Evolutionary conservation across 2,113 vertebrate species (phyloP).

Genomic region (Petroica traversi): DNA sequence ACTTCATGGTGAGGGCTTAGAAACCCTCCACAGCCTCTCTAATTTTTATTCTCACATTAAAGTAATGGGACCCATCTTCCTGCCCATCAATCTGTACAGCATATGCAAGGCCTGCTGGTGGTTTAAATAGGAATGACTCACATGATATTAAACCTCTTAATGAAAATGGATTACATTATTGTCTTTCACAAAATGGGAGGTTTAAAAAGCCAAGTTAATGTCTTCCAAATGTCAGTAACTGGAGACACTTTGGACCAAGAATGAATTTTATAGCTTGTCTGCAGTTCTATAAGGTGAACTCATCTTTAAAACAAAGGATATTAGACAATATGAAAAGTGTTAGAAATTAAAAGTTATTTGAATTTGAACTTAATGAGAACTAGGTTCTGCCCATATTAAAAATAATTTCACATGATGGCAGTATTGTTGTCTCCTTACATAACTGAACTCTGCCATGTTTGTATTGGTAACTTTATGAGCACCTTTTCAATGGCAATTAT

Average conservation of each 20-base stretch:
- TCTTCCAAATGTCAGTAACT: conserved; percentile 30
- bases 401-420: neutral
- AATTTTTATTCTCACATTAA: conserved; percentile 28
- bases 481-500: neutral
- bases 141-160: conserved; percentile 32
- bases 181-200: conserved; percentile 21
- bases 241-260: neutral
- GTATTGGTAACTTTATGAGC: neutral
- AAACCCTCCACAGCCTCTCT: neutral
- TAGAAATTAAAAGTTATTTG: neutral
- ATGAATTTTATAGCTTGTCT: neutral
- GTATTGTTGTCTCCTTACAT: neutral
- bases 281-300: neutral
- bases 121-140: conserved; percentile 53
- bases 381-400: neutral
- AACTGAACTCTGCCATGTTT: neutral
- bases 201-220: conserved; percentile 44
- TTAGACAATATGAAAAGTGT: neutral
- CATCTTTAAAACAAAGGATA: neutral
- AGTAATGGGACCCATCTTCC: conserved; percentile 30
- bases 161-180: conserved; percentile 49
- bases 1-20: neutral
- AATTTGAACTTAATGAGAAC: neutral
- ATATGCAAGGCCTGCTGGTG: conserved; percentile 35
- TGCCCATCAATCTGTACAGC: conserved; percentile 42